Evolutionary conservation across 2,113 vertebrate species (phyloP), one percentile per base, ranked within the genome.

Genomic region (Abramis brama): DNA sequence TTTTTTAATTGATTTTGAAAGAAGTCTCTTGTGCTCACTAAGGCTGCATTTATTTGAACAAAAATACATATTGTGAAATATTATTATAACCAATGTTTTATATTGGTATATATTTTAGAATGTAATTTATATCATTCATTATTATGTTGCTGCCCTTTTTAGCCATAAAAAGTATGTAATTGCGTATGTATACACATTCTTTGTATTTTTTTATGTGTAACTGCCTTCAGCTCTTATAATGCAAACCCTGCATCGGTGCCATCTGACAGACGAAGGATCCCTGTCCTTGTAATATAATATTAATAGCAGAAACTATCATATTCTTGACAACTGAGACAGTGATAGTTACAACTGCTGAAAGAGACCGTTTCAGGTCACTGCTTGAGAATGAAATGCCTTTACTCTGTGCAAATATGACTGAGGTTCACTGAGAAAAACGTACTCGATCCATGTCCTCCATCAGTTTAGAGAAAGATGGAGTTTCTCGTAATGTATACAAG

Each of bases 221-320:
- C 19, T 12, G 43, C 33, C 23, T 64, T 64, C 12, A n/a, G 11
- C 6, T 82, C 25, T 68, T 66, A 12, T 50, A 11, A 3, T 23
- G 45, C 80, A 55, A 70, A 36, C 25, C 80, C 79, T 64, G 23
- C 3, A 47, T 27, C 78, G 45, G 15, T 45, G 8, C 36, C 4
- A 15, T 33, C 39, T 50, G 43, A 81, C 43, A 70, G 62, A 30
- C 1, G 0, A 64, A 82, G 27, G 19, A 70, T 82, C 47, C 13
- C 59, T 66, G 39, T 81, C n/a, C 59, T 66, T 70, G 25, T 82
- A 82, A 82, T 82, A 36, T 82, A 82, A 82, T 70, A 82, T 82
- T 70, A 68, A 82, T 33, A 45, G 43, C 60, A 50, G 60, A 30
- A 50, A 36, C 19, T 70, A 52, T 19, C n/a, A 21, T 82, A 8